Evolutionary conservation across 2,797 vertebrate genomes (phyloP).

Genomic region (Diceros bicornis): DNA sequence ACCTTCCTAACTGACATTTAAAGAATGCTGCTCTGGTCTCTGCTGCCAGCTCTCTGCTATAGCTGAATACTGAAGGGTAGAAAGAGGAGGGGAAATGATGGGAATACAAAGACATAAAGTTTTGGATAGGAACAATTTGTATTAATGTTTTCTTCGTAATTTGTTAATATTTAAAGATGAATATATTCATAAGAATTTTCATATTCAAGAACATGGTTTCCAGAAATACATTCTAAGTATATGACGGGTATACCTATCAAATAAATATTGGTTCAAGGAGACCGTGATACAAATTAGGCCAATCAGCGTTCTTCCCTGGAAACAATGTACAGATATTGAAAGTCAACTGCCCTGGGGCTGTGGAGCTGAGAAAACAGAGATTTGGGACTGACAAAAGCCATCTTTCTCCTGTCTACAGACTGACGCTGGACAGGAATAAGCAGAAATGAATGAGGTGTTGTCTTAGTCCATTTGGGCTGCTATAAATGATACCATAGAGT

Average conservation of each 20-base stretch:
- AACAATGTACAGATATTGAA: background rate
- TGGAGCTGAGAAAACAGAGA: background rate
- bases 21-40: slow-evolving; percentile 15
- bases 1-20: background rate
- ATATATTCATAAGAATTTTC: background rate
- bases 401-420: background rate
- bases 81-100: background rate
- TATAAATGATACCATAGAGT: background rate
- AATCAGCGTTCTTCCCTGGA: background rate
- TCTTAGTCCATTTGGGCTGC: background rate
- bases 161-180: slow-evolving; percentile 3
- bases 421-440: background rate
- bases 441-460: background rate
- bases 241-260: background rate
- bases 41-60: background rate
- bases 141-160: background rate
- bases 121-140: background rate
- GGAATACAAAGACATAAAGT: background rate
- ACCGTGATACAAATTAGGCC: background rate
- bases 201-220: background rate
- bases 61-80: background rate
- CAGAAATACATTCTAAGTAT: background rate
- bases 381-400: background rate
- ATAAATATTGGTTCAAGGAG: background rate
- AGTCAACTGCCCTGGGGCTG: background rate